Evolutionary conservation across 2,797 vertebrate genomes (phyloP).

Genomic region (Arctocebus calabarensis): DNA sequence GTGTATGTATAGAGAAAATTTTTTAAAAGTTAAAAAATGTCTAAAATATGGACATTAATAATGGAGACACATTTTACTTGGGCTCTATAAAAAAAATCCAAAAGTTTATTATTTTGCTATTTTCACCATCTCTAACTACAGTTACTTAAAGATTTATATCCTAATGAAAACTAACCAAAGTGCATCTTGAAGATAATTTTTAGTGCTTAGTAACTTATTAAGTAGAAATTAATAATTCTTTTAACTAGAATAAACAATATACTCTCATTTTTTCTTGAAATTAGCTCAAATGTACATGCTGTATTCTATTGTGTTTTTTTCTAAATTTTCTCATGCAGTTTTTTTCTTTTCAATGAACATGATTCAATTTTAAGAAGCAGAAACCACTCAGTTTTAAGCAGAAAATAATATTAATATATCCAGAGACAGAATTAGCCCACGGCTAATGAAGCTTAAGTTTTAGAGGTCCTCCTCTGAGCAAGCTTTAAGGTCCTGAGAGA

Average conservation of each 20-base stretch:
- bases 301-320: constrained; percentile 1
- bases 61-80: neutral
- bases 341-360: neutral
- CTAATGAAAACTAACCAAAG: neutral
- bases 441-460: neutral
- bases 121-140: neutral
- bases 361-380: too few species aligned
- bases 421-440: neutral
- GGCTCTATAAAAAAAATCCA: neutral
- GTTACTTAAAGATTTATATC: neutral
- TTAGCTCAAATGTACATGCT: neutral
- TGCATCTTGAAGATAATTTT: neutral
- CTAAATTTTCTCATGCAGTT: neutral
- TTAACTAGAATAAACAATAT: neutral
- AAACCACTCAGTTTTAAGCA: neutral
- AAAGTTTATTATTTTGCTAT: neutral
- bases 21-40: neutral
- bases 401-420: neutral
- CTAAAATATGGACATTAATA: neutral
- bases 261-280: neutral
- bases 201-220: neutral
- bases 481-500: neutral
- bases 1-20: too few species aligned
- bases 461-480: neutral
- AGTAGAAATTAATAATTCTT: neutral